Evolutionary conservation across 1,140 invertebrate genomes (phyloP).

Genomic region (Pogonognathellus flavescens): DNA sequence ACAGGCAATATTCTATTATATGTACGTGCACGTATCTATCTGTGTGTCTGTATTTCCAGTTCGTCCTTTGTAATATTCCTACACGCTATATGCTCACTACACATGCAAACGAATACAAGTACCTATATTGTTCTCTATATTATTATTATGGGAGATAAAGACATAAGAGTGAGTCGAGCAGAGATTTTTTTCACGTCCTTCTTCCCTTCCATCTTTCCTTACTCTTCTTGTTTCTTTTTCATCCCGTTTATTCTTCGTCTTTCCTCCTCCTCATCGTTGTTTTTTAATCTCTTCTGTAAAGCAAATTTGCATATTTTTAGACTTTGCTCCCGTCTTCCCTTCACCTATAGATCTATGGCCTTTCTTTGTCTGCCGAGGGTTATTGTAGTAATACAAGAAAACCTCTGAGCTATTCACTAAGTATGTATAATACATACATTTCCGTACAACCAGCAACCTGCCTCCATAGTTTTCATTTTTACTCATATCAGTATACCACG

Average conservation of each 20-base stretch:
- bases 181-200: constrained; percentile 25
- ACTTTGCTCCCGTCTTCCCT: constrained; percentile 35
- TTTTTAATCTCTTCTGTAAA: constrained; percentile 54
- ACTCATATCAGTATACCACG: too few relatives aligned
- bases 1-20: background rate
- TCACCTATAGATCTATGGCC: constrained; percentile 50
- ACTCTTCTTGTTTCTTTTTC: constrained; percentile 44
- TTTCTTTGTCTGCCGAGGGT: constrained; percentile 36
- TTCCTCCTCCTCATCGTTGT: constrained; percentile 40
- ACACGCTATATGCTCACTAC: background rate
- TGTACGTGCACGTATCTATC: background rate
- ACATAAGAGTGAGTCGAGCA: constrained; percentile 10
- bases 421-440: constrained; percentile 4
- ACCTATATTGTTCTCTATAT: background rate
- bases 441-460: constrained; percentile 15
- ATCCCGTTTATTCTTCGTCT: constrained; percentile 31
- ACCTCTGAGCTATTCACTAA: background rate
- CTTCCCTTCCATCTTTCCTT: constrained; percentile 17
- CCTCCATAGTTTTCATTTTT: background rate
- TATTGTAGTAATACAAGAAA: constrained; percentile 15
- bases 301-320: constrained; percentile 55
- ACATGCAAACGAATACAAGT: background rate
- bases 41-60: background rate
- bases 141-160: constrained; percentile 5
- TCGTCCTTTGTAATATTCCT: too few relatives aligned